Evolutionary conservation across 2,888 invertebrate species (phyloP).

Genomic region (Choreutis nemorana): DNA sequence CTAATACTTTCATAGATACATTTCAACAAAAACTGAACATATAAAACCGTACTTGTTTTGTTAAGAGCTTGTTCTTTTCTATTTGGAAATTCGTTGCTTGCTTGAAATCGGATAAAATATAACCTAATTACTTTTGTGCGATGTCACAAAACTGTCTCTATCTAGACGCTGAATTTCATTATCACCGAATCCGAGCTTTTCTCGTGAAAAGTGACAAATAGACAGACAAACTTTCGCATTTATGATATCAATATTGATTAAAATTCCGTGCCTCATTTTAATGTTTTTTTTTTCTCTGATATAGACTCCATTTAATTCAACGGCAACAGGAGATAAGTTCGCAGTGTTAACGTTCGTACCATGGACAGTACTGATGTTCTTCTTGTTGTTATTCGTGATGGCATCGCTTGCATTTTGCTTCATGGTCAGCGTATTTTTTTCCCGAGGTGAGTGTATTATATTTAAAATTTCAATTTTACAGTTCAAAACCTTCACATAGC

Average conservation of each 20-base stretch:
- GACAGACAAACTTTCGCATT: too few relatives aligned
- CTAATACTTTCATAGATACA: too few relatives aligned
- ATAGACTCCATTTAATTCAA: constrained; percentile 60
- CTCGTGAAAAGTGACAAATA: too few relatives aligned
- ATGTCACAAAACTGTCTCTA: too few relatives aligned
- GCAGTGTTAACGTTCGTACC: constrained; percentile 75
- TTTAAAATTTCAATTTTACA: background rate
- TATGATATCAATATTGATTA: too few relatives aligned
- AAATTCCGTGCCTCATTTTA: background rate
- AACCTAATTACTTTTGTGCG: too few relatives aligned
- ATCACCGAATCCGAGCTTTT: too few relatives aligned
- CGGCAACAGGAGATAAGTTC: constrained; percentile 40
- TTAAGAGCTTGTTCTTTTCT: too few relatives aligned
- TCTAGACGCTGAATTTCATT: too few relatives aligned
- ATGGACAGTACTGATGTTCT: constrained; percentile 72
- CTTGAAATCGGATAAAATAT: too few relatives aligned
- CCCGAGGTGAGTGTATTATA: constrained; percentile 67
- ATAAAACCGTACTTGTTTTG: too few relatives aligned
- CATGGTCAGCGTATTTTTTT: constrained; percentile 81
- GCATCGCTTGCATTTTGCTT: constrained; percentile 80
- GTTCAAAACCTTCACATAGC: too few relatives aligned
- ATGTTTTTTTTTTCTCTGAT: constrained; percentile 4
- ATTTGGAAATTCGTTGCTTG: background rate
- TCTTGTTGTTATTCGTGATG: constrained; percentile 76
- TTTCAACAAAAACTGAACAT: background rate